Percentiles rank a stretch among this genome's conserved stretches.
Evolutionary conservation across 1,140 invertebrate species (phyloP).

Genomic region (Drosophila navojoa): DNA sequence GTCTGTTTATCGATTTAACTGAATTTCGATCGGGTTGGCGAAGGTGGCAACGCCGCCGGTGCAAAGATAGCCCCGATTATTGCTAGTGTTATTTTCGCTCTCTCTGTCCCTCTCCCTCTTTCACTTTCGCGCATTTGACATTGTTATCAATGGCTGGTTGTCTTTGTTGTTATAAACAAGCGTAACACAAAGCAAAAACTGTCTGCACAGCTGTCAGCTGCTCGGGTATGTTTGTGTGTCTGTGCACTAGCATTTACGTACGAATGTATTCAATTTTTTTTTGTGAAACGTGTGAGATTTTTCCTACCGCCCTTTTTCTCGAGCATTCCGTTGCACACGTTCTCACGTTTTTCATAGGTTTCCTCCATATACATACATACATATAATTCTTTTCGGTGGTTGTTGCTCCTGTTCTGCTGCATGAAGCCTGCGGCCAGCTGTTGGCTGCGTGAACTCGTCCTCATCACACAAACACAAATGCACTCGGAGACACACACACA

Average conservation of each 20-base stretch:
- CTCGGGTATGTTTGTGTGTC: conserved; percentile 47
- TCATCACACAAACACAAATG: conserved; percentile 16
- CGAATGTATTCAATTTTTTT: conserved; percentile 17
- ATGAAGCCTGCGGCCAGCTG: conserved; percentile 64
- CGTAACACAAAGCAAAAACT: conserved; percentile 68
- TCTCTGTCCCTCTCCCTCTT: conserved; percentile 3
- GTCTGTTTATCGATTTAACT: conserved; percentile 39
- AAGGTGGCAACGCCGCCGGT: conserved; percentile 37
- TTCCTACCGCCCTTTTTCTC: conserved; percentile 55
- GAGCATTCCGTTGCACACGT: conserved; percentile 68
- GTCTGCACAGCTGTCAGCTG: conserved; percentile 75
- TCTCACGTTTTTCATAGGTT: conserved; percentile 53
- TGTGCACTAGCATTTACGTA: conserved; percentile 19
- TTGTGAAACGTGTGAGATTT: conserved; percentile 49
- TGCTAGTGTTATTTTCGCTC: conserved; percentile 8
- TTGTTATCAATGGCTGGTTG: conserved; percentile 63
- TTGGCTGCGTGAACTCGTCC: conserved; percentile 51
- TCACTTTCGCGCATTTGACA: conserved; percentile 48
- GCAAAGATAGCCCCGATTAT: conserved; percentile 9
- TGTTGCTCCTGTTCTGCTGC: conserved; percentile 56
- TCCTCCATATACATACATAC: conserved; percentile 11
- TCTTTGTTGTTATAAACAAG: conserved; percentile 38
- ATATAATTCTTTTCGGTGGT: conserved; percentile 54
- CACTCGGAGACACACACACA: neutral
- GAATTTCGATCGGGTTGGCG: conserved; percentile 35